These are phyloP conservation scores for Picus viridis DNA, from an alignment of 2,797 vertebrate genomes.

Conservation along the genomic window DNA sequence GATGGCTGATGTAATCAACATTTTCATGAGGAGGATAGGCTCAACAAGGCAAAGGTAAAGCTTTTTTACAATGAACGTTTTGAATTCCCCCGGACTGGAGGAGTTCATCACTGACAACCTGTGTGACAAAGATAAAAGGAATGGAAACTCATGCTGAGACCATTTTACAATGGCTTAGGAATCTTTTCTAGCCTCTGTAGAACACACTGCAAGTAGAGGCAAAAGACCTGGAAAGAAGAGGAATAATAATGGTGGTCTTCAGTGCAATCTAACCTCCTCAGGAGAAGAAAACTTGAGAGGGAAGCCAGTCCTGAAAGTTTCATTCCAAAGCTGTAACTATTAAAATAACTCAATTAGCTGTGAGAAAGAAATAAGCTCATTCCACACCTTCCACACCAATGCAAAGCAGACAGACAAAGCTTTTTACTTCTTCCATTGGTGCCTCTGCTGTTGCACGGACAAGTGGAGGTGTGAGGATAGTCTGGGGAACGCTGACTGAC, in stretches of 20 bases:
- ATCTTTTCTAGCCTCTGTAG: not conserved
- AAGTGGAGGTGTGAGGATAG: not conserved
- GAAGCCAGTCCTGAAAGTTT: not conserved
- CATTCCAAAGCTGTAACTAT: not conserved
- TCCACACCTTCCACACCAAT: constrained; percentile 1
- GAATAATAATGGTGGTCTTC: not conserved
- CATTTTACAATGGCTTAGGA: not conserved
- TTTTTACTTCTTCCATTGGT: not conserved
- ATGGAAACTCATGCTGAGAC: not conserved
- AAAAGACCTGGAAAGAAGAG: not conserved
- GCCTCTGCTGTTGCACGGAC: not conserved
- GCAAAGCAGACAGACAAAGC: not conserved
- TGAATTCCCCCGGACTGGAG: not conserved
- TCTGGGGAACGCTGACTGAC: not conserved
- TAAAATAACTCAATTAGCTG: not conserved
- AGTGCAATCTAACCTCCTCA: not conserved
- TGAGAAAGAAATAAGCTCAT: not conserved
- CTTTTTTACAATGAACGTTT: constrained; percentile 16
- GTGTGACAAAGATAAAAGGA: constrained; percentile 9
- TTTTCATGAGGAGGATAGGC: not conserved
- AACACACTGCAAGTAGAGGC: not conserved
- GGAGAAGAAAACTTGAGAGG: not conserved
- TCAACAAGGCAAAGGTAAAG: constrained; percentile 21
- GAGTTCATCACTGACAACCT: not conserved
- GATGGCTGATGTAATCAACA: constrained; percentile 27